A percentile compares a stretch with the other conserved stretches of the same genome.
Conservation (phyloP, 2,888 invertebrate species). For the Lucinisca nassula region DNA sequence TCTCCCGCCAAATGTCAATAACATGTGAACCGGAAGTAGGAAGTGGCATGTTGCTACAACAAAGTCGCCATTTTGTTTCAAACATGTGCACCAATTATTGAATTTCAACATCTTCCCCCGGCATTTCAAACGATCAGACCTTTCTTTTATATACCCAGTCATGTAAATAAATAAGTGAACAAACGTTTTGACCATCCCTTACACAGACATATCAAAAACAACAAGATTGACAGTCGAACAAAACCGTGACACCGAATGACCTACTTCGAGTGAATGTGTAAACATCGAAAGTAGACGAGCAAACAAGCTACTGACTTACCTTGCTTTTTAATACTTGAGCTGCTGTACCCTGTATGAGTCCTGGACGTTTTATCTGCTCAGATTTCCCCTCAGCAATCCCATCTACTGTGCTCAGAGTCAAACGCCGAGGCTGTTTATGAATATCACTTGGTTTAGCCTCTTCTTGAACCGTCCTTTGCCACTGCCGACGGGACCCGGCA, state of each 20-base stretch:
- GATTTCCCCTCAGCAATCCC: constrained; percentile 80
- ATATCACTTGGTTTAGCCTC: constrained; percentile 73
- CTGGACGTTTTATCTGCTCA: constrained; percentile 71
- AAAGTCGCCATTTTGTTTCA: constrained; percentile 79
- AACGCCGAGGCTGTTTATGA: constrained; percentile 78
- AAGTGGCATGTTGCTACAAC: constrained; percentile 82
- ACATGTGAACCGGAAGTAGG: constrained; percentile 72
- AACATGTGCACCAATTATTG: constrained; percentile 20
- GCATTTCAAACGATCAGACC: too few species aligned
- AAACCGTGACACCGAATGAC: too few species aligned
- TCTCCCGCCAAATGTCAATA: not conserved
- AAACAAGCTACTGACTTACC: constrained; percentile 65
- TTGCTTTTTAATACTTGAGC: constrained; percentile 80
- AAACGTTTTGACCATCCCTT: too few species aligned
- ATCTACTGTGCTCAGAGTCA: constrained; percentile 83
- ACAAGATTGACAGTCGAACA: too few species aligned
- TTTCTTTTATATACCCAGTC: too few species aligned
- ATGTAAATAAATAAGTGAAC: too few species aligned
- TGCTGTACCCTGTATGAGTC: constrained; percentile 68
- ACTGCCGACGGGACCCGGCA: constrained; percentile 74
- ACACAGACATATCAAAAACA: too few species aligned
- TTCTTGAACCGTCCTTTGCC: constrained; percentile 66
- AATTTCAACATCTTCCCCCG: not conserved
- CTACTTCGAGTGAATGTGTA: not conserved
- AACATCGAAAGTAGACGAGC: not conserved